A percentile compares a stretch with the other conserved stretches of the same genome.
Conservation (phyloP, 2,888 invertebrate genomes). For the Spodoptera littoralis region DNA sequence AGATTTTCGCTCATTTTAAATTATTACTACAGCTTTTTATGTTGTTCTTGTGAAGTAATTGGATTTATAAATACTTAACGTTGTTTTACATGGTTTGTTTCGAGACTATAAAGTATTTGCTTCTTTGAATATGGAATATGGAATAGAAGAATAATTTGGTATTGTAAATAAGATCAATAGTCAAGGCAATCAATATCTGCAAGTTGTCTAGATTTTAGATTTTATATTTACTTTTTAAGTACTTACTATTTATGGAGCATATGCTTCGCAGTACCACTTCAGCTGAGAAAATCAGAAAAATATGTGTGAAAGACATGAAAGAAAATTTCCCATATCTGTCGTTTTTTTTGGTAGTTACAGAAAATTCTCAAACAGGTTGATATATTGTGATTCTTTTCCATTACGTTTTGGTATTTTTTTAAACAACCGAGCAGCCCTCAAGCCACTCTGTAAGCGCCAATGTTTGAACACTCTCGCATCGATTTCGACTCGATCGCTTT, state of each 20-base stretch:
- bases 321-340: not conserved
- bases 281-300: not conserved
- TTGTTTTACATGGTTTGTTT: slow-evolving; percentile 1
- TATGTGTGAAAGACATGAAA: not conserved
- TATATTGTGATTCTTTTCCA: slow-evolving; percentile 50
- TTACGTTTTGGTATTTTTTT: slow-evolving; percentile 53
- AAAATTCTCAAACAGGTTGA: slow-evolving; percentile 15
- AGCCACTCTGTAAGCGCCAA: slow-evolving; percentile 60
- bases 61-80: slow-evolving; percentile 24
- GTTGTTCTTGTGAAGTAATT: slow-evolving; percentile 43
- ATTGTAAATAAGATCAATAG: not conserved
- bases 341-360: not conserved
- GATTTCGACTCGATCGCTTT: slow-evolving; percentile 86
- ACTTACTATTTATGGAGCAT: too few species aligned
- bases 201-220: too few species aligned
- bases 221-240: not conserved
- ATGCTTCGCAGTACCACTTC: too few species aligned
- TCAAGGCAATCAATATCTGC: too few species aligned
- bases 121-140: not conserved
- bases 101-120: not conserved
- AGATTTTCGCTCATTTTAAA: slow-evolving; percentile 46
- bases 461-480: slow-evolving; percentile 80
- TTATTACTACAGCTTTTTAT: slow-evolving; percentile 48
- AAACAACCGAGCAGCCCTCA: slow-evolving; percentile 57
- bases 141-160: not conserved